Base-by-base conservation (phyloP, 2,113 vertebrate genomes). In the Alectura lathami region DNA sequence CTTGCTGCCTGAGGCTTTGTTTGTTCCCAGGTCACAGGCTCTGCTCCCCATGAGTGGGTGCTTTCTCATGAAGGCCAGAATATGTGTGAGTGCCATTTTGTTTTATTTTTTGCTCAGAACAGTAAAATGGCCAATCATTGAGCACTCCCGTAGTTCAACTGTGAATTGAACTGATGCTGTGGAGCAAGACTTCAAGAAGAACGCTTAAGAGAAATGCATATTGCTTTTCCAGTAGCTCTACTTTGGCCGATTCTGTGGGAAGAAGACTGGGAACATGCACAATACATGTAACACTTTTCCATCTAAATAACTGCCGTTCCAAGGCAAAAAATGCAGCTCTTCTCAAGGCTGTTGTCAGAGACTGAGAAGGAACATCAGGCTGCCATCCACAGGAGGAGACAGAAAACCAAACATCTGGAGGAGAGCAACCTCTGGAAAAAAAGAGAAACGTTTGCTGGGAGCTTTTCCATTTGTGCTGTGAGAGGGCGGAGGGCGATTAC, bases 331-430 rank as follows among this genome's bases (percentile, higher is more conserved):
- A 78, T 17, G 16, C 34, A 88, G 51, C 43, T 86, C 22, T 60
- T 89, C 69, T 86, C 45, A 56, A 45, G 53, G n/a, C 59, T 82
- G 54, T 73, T 81, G 66, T 69, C 45, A 80, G 72, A 66, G 5
- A 60, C 23, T 50, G 74, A 40, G 74, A 87, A 63, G 67, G 26
- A 85, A 38, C 66, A 62, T 68, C 70, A 82, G 66, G 48, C 74
- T 91, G 53, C 45, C 15, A 72, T 62, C 48, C 78, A 69, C 29
- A 84, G 43, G 34, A 95, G 48, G 43, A 94, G 78, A 70, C 83
- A 91, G 88, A 93, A 94, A 96, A 47, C 36, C 51, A 66, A 91
- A 75, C 82, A 86, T 86, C 88, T 91, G 90, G 72, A 80, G 32
- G 82, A 92, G 9, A 82, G 53, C 34, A 82, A 42, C 40, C 34